A percentile compares a stretch with the other conserved stretches of the same genome.
Conservation (phyloP, 1,140 invertebrate species). For the Drosophila suzukii region DNA sequence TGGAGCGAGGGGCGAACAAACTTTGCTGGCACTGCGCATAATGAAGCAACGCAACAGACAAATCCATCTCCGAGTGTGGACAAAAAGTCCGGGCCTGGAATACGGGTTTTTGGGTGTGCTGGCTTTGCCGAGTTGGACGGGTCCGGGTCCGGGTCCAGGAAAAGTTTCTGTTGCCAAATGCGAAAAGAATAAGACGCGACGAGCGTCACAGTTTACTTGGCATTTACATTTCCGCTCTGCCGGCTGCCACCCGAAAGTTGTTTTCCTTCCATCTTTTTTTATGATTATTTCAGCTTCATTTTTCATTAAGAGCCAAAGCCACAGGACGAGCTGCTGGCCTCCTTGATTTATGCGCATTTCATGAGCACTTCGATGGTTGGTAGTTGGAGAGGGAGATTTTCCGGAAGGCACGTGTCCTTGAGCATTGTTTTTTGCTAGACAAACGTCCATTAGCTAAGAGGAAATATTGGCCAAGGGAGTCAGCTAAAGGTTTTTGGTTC, state of each 20-base stretch:
- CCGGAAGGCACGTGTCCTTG: slow-evolving; percentile 43
- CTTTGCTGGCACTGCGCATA: slow-evolving; percentile 71
- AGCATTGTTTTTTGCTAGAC: slow-evolving; percentile 46
- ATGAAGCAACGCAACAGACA: slow-evolving; percentile 68
- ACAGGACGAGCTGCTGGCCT: slow-evolving; percentile 38
- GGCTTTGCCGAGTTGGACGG: too few relatives aligned
- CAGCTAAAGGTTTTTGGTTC: slow-evolving; percentile 15
- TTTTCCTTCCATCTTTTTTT: slow-evolving; percentile 52
- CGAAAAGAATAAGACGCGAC: slow-evolving; percentile 66
- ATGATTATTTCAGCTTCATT: slow-evolving; percentile 76
- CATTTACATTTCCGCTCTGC: slow-evolving; percentile 65
- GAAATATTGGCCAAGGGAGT: slow-evolving; percentile 3
- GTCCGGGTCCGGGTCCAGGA: not conserved
- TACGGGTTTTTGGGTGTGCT: slow-evolving; percentile 7
- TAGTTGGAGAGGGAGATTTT: not conserved
- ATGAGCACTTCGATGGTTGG: slow-evolving; percentile 46
- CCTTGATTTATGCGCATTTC: slow-evolving; percentile 73
- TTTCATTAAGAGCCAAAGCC: slow-evolving; percentile 72
- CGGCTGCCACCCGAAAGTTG: slow-evolving; percentile 38
- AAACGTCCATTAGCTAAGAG: slow-evolving; percentile 30
- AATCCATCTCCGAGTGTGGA: slow-evolving; percentile 76
- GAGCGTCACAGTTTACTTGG: slow-evolving; percentile 68
- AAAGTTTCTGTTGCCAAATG: slow-evolving; percentile 74
- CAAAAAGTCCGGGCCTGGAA: slow-evolving; percentile 44
- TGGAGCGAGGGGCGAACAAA: slow-evolving; percentile 35